Conservation (phyloP, 2,888 invertebrate genomes). For the Lasioglossum lativentre region DNA sequence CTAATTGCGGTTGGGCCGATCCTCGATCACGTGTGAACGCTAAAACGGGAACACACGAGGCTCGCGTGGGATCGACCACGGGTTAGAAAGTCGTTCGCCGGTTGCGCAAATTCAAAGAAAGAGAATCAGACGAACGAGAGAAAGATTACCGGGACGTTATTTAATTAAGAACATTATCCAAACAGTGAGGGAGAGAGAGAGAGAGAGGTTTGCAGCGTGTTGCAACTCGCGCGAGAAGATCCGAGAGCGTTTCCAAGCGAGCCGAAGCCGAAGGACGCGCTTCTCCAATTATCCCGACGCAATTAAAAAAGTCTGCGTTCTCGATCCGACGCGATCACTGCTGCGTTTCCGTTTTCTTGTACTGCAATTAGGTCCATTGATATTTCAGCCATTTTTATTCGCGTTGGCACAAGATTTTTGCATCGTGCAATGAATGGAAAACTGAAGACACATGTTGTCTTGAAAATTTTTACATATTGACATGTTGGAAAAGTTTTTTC, state of each 20-base stretch:
- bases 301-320: conserved; percentile 50
- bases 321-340: conserved; percentile 17
- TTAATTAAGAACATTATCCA: conserved; percentile 36
- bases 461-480: too few relatives aligned
- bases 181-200: not conserved
- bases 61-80: conserved; percentile 40
- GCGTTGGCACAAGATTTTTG: not conserved
- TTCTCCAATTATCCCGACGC: conserved; percentile 37
- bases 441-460: not conserved
- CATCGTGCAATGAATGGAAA: not conserved
- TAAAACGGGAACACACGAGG: conserved; percentile 9
- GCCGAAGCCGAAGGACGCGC: conserved; percentile 44
- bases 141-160: conserved; percentile 20
- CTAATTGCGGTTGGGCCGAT: not conserved
- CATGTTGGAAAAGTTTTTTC: too few relatives aligned
- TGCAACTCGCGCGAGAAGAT: conserved; percentile 30
- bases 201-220: conserved; percentile 6
- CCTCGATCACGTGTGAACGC: conserved; percentile 20
- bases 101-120: conserved; percentile 30
- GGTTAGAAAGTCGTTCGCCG: conserved; percentile 45
- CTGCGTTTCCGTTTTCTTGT: conserved; percentile 9
- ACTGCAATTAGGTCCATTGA: not conserved
- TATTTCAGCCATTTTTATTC: not conserved
- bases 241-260: conserved; percentile 31
- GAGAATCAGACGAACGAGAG: conserved; percentile 27